Base-by-base conservation (phyloP, 2,113 vertebrate genomes). In the Oxyruncus cristatus region DNA sequence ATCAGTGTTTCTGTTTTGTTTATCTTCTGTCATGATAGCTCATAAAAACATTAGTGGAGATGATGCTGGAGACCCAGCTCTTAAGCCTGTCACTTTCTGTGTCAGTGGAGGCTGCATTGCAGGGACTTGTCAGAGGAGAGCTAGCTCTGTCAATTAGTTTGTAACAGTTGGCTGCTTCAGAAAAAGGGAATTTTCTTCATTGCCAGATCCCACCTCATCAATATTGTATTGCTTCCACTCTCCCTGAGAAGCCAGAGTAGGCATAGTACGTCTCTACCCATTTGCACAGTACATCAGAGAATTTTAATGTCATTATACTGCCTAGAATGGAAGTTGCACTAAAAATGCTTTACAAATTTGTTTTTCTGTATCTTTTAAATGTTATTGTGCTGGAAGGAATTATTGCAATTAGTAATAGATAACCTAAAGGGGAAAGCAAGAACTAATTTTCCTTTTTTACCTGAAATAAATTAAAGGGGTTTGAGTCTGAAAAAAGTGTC, bases 221-320 rank as follows among this genome's bases (percentile, higher is more conserved):
- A 95, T 98, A 96, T 98, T 98, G 84, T 88, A 97, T 95, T 94
- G 72, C 89, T 92, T 59, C 90, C 78, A 66, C 61, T 94, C 72
- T 97, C 90, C 85, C 35, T 93, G 80, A 65, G 62, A 92, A 92
- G 58, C 56, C 82, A 94, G 53, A 92, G 49, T 95, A 95, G 94
- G 68, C 85, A 89, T 15, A 91, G 70, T 96, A 85, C 93, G 96
- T 97, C 84, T 97, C 59, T 90, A 77, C 58, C 85, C 53, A 79
- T 96, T 97, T 97, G 82, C 80, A 93, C 91, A 71, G 79, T 81
- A 74, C 92, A 85, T 95, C 76, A 94, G 88, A 73, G 81, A 33
- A 86, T 82, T 97, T 95, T 95, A 97, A 86, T 85, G 77, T 88
- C 62, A 62, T 78, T 96, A 70, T 55, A 65, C 52, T 90, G 52